Base-by-base conservation (phyloP, 2,797 vertebrate genomes). In the Helicolenus hilgendorfi region DNA sequence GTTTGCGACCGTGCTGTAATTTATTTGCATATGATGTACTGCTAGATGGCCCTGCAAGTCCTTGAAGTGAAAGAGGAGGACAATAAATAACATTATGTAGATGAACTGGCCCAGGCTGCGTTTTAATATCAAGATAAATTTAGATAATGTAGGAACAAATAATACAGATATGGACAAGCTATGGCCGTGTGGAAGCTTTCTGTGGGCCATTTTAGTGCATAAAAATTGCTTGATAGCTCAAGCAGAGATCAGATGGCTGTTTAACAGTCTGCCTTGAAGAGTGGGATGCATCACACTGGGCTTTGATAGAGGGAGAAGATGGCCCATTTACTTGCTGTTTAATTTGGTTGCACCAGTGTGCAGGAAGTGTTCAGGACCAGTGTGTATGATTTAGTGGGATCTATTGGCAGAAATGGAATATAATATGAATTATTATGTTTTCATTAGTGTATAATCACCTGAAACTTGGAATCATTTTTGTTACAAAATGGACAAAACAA, bases 1-100 rank as follows among this genome's bases (percentile, higher is more conserved):
- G 45, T 53, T 68, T 41, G 7, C 5, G 1, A 13, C 27, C 59
- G 8, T 74, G 1, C 7, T 22, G 13, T 76, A 33, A 87, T 75
- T 81, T 77, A 86, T 92, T 81, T 87, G 45, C 58, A 77, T 22
- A 56, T 59, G 56, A 83, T 75, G 15, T 8, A 14, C 33, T 55
- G 8, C 14, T 6, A 20, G 11, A 79, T 63, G 41, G 72, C 53
- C 29, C 35, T 38, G 64, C 49, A 15, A 53, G 81, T 77, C 81
- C 88, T 88, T 77, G 77, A 74, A 88, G 83, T 65, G n/a, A 71
- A 72, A 80, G 14, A 83, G 71, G 35, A 81, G 69, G 38, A 68
- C 65, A 80, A 72, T 91, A 89, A 85, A 92, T 81, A 73, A 72
- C 58, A 88, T 91, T 84, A 87, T 87, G 81, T 6, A 85, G 76